phyloP scores from a whole-genome alignment of 2,113 vertebrate species.

The Astur gentilis region DNA sequence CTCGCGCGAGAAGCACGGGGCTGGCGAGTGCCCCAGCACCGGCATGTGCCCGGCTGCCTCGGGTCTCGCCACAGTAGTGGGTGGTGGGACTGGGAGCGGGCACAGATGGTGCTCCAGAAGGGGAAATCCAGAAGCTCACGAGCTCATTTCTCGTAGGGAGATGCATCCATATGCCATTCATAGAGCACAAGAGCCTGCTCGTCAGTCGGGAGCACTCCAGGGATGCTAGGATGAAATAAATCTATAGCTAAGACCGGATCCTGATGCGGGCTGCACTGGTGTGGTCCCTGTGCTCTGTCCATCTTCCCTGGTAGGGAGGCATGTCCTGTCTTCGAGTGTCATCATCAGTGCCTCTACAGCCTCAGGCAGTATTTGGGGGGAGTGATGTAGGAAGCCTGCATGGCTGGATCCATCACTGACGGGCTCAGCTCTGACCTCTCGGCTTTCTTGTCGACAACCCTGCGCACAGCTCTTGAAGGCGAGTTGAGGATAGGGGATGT shows the following conservation, averaged over 20 bases:
- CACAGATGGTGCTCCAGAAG: slow-evolving; percentile 48
- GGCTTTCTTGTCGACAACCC: background rate
- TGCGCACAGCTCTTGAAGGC: background rate
- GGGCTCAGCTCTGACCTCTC: background rate
- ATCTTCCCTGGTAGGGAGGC: background rate
- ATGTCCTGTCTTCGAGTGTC: background rate
- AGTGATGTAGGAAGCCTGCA: background rate
- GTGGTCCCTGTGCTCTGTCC: background rate
- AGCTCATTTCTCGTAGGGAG: slow-evolving; percentile 7
- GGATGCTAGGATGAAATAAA: background rate
- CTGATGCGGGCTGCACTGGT: background rate
- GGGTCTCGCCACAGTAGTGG: accelerated
- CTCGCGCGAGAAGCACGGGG: accelerated
- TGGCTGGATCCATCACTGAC: background rate
- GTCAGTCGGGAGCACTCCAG: background rate
- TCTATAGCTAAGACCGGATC: background rate
- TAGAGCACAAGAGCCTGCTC: background rate
- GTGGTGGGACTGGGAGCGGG: background rate
- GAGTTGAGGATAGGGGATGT: background rate
- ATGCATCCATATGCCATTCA: background rate
- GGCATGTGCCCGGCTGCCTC: accelerated
- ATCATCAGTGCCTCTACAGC: background rate
- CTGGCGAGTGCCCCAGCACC: background rate
- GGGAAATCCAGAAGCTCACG: slow-evolving; percentile 4
- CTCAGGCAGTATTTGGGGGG: background rate